Percentiles rank a stretch among this genome's conserved stretches.
Evolutionary conservation across 2,888 invertebrate genomes (phyloP).

Genomic region (Caenorhabditis doughertyi): DNA sequence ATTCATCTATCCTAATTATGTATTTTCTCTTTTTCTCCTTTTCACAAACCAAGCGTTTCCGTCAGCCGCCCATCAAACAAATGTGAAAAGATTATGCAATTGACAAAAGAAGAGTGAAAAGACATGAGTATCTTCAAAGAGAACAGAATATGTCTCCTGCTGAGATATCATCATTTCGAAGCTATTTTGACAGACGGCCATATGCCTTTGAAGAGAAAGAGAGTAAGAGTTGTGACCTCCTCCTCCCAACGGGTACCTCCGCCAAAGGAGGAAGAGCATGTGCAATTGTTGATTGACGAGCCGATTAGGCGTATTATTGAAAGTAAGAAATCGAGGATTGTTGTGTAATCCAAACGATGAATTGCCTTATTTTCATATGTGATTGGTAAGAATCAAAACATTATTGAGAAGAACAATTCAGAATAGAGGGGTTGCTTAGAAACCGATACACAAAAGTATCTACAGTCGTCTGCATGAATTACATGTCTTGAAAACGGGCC

Average conservation of each 20-base stretch:
- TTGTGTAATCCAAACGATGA: constrained; percentile 26
- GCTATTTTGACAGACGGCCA: constrained; percentile 48
- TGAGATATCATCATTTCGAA: constrained; percentile 45
- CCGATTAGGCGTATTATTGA: constrained; percentile 41
- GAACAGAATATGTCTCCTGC: constrained; percentile 45
- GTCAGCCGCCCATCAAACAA: constrained; percentile 37
- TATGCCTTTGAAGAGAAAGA: constrained; percentile 33
- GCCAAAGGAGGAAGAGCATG: constrained; percentile 22
- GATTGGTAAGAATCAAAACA: background rate
- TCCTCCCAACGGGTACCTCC: constrained; percentile 37
- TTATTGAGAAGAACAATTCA: background rate
- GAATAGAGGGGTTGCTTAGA: too few species aligned
- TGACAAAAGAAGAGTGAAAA: constrained; percentile 32
- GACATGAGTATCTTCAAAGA: constrained; percentile 43
- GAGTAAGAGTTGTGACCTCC: constrained; percentile 43
- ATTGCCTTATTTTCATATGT: constrained; percentile 9
- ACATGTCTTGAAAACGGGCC: too few species aligned
- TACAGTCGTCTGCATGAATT: too few species aligned
- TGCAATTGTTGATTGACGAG: constrained; percentile 51
- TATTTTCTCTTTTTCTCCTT: background rate
- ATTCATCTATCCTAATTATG: background rate
- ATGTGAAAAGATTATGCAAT: constrained; percentile 59
- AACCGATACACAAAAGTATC: too few species aligned
- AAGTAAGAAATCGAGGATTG: background rate
- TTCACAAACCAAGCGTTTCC: constrained; percentile 15